Conservation (phyloP, 2,888 invertebrate genomes). For the Pammene aurita region DNA sequence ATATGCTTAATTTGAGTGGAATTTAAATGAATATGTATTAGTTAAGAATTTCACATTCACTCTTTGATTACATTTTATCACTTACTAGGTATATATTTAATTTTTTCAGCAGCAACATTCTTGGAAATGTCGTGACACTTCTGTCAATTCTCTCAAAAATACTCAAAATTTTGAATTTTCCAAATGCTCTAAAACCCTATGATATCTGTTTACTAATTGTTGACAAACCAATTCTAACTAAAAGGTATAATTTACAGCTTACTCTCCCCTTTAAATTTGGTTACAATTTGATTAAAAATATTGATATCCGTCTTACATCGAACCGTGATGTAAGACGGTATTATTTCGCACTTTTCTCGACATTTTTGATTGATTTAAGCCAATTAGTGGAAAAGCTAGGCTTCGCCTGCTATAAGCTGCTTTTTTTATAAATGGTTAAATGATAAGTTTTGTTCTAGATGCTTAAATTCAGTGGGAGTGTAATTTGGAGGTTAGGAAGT, state of each 20-base stretch:
- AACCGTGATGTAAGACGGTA: slow-evolving; percentile 72
- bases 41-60: too few species aligned
- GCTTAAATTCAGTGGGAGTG: slow-evolving; percentile 77
- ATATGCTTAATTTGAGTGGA: too few species aligned
- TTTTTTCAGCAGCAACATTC: slow-evolving; percentile 6
- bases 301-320: slow-evolving; percentile 30
- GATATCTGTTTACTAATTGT: slow-evolving; percentile 41
- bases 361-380: slow-evolving; percentile 38
- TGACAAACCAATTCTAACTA: slow-evolving; percentile 6
- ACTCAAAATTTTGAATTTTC: slow-evolving; percentile 55
- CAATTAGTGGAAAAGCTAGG: neutral
- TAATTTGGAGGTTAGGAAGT: slow-evolving; percentile 81
- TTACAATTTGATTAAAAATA: slow-evolving; percentile 18
- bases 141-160: slow-evolving; percentile 46
- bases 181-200: slow-evolving; percentile 57
- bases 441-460: slow-evolving; percentile 63
- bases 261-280: neutral
- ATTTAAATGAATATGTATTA: too few species aligned
- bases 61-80: too few species aligned
- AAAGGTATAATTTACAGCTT: slow-evolving; percentile 28
- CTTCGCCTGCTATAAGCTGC: neutral
- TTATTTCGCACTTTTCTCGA: slow-evolving; percentile 48
- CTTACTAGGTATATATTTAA: too few species aligned
- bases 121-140: slow-evolving; percentile 15
- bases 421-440: neutral